Base-by-base conservation (phyloP, 1,140 invertebrate species). In the Euborellia annulipes region DNA sequence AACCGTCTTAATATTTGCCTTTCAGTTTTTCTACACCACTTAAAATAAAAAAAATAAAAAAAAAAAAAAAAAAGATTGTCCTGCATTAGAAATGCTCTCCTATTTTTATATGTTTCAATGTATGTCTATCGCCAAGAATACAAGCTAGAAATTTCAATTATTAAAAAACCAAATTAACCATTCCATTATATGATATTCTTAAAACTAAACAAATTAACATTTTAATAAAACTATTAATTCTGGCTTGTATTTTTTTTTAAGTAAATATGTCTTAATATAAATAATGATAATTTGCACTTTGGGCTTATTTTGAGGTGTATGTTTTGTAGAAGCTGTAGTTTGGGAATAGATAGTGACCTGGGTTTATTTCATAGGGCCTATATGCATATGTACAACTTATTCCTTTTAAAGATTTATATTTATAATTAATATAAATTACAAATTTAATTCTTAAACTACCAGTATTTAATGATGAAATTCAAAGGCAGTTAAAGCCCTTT, bases 151-250 rank as follows among this genome's bases (percentile, higher is more conserved):
- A 51, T 54, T 49, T 51, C 59, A 60, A 36, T 58, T 58, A 48
- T 58, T 51, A 50, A 52, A 59, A 56, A 46, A 56, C 58, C 57
- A 53, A 57, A 62, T 56, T 53, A 56, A 54, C 57, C 46, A 59
- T 58, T n/a, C n/a, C n/a, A n/a, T n/a, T n/a, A n/a, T n/a, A n/a
- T n/a, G n/a, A n/a, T 60, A 56, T 62, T 54, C 59, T 58, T 52
- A 60, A 57, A 56, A 54, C 58, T 52, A 63, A 56, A 55, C 57
- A 59, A 63, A 65, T 63, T 58, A 61, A 61, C 55, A 59, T 56
- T 55, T 60, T 59, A 60, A 49, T 54, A 50, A 56, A 54, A 48
- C 58, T 54, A 55, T 59, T 52, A 58, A 45, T 47, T 27, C 23
- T 27, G 23, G 23, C 23, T 27, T 27, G 23, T 27, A 27, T 27